Base-by-base conservation (phyloP, 1,140 invertebrate genomes). In the Drosophila kohkoa region DNA sequence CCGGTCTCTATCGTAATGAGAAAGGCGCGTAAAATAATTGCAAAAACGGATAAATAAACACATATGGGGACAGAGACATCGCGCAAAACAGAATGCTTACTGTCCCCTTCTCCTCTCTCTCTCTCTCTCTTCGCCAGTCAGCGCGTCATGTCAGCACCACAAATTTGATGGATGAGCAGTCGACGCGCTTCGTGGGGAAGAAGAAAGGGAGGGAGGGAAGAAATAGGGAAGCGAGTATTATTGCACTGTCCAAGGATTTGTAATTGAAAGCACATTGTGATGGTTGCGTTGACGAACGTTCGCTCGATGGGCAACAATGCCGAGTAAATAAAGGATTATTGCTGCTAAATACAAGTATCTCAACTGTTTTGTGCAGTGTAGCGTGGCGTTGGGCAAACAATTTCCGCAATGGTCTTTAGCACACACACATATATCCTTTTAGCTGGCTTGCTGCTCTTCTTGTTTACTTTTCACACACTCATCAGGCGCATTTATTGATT, bases 161-260 rank as follows among this genome's bases (percentile, higher is more conserved):
- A 79, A 90, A 85, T 89, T 89, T 89, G 85, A 89, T 89, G 85
- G 85, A 89, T 89, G 85, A 89, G 79, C 86, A 76, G 67, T 51
- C 71, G 62, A 52, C 64, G 66, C 67, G n/a, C 46, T 38, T 41
- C 41, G 20, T 51, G 54, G 32, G 52, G 15, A 35, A 16, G 43
- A 11, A 1, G 15, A 10, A 65, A 3, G 35, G 62, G 2, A 41
- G 13, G n/a, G 0, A 13, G 54, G 32, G 11, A 15, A n/a, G 25
- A n/a, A 10, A 38, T 43, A 45, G 28, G 57, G 52, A 28, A 57
- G 62, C 35, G 58, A 51, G 59, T 57, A 15, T 49, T 58, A 45
- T 41, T 52, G 60, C 59, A 71, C 51, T 71, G 62, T 64, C 68
- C 54, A 41, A 41, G 54, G 54, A 57, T 57, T 57, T 13, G 86